Percentiles rank a stretch among this genome's conserved stretches.
These are phyloP conservation scores for Scolopax mira DNA, from an alignment of 2,113 vertebrate genomes.

Conservation along the genomic window DNA sequence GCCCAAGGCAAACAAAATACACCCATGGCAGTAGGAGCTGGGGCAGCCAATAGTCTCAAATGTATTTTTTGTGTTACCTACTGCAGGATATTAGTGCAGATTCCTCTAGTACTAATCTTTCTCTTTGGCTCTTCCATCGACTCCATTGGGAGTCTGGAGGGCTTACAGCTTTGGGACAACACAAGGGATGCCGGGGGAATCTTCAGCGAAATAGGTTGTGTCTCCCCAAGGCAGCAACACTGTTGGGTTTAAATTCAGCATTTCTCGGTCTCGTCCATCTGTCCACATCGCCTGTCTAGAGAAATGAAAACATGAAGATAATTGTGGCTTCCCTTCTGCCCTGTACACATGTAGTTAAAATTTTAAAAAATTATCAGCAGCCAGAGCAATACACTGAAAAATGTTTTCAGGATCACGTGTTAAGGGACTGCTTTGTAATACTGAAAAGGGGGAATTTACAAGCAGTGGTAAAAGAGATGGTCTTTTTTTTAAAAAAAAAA, in stretches of 20 bases:
- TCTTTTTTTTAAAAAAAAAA: not conserved
- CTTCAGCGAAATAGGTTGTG: no score
- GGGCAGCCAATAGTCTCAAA: not conserved
- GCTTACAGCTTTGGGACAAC: not conserved
- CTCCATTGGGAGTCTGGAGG: not conserved
- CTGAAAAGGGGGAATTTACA: not conserved
- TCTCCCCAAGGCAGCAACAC: no score
- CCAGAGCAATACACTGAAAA: not conserved
- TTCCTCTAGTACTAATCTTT: not conserved
- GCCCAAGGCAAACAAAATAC: not conserved
- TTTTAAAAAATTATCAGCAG: not conserved
- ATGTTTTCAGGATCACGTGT: not conserved
- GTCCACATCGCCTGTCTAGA: fast-evolving
- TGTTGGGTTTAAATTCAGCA: not conserved
- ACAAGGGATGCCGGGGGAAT: not conserved
- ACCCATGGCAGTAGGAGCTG: not conserved
- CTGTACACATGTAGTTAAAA: not conserved
- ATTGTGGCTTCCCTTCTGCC: not conserved
- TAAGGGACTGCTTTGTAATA: not conserved
- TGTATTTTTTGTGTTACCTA: not conserved
- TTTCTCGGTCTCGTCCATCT: not conserved
- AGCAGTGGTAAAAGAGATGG: fast-evolving
- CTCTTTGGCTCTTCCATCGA: not conserved
- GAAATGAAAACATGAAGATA: not conserved
- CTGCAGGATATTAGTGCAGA: no score